phyloP scores from a whole-genome alignment of 37 sponge, comb jelly and placozoan species.

The Cladorhizidae sp. region DNA sequence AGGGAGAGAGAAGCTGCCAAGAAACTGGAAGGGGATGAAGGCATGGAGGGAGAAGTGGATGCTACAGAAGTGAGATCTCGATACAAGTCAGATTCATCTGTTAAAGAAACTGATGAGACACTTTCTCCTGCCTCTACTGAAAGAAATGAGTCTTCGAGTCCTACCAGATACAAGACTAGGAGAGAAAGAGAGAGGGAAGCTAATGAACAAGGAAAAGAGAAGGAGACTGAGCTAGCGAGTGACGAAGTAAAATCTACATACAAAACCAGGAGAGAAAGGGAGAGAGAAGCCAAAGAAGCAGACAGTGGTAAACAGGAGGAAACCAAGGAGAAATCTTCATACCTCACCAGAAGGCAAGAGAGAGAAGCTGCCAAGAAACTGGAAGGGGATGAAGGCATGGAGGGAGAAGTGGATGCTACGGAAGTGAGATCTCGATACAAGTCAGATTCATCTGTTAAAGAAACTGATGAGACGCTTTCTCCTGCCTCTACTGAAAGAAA shows the following conservation, averaged over 20 bases:
- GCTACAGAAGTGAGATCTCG: no score
- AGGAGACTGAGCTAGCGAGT: background rate
- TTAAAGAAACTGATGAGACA: no score
- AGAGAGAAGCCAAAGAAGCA: background rate
- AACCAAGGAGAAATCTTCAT: background rate
- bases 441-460: background rate
- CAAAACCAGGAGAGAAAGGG: constrained; percentile 18
- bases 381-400: constrained; percentile 17
- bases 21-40: constrained; percentile 16
- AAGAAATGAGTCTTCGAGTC: no score
- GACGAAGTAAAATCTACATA: background rate
- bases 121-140: no score
- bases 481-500: no score
- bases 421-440: background rate
- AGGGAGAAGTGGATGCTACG: constrained; percentile 6
- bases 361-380: constrained; percentile 4
- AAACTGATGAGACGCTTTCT: background rate
- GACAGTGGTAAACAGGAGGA: background rate
- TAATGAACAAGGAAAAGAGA: background rate
- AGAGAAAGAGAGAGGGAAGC: constrained; percentile 22
- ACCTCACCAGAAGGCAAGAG: constrained; percentile 1
- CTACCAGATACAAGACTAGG: constrained; percentile 6
- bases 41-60: background rate
- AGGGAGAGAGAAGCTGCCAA: constrained; percentile 2
- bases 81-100: background rate